phyloP scores from a whole-genome alignment of 1,140 invertebrate genomes.

The Pseudomyrmex dendroicus region DNA sequence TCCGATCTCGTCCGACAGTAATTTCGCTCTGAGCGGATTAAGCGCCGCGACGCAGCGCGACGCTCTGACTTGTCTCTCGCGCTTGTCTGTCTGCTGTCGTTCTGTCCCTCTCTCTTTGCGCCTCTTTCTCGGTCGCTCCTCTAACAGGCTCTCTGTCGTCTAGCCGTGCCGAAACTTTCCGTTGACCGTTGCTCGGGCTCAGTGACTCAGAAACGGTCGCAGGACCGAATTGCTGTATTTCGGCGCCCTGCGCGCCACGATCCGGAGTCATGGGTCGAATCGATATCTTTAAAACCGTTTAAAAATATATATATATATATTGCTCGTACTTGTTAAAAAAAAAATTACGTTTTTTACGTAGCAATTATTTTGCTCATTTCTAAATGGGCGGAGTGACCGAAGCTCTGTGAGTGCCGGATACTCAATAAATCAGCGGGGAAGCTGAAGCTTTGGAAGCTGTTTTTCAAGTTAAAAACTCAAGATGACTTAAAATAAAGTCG shows the following conservation, averaged over 20 bases:
- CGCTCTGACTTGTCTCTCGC: constrained; percentile 33
- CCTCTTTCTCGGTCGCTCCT: constrained; percentile 9
- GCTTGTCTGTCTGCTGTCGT: neutral
- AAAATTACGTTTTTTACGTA: no score
- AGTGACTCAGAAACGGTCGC: constrained; percentile 71
- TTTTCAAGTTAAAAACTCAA: no score
- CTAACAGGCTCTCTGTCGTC: constrained; percentile 47
- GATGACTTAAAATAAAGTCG: no score
- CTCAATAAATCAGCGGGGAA: no score
- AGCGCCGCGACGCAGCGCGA: constrained; percentile 13
- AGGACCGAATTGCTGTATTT: constrained; percentile 21
- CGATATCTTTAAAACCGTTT: neutral
- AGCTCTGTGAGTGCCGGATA: no score
- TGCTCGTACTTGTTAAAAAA: neutral
- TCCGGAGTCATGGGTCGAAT: neutral
- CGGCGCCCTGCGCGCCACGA: constrained; percentile 2
- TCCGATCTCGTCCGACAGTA: constrained; percentile 49
- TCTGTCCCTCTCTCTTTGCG: constrained; percentile 6
- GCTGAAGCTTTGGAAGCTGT: no score
- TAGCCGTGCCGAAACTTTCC: constrained; percentile 73
- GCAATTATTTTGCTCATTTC: no score
- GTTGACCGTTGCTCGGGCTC: constrained; percentile 73
- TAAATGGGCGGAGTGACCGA: no score
- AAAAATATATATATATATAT: neutral
- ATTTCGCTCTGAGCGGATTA: constrained; percentile 53